These are phyloP conservation scores for Taxidea taxus DNA, from an alignment of 2,113 vertebrate genomes.

Conservation along the genomic window DNA sequence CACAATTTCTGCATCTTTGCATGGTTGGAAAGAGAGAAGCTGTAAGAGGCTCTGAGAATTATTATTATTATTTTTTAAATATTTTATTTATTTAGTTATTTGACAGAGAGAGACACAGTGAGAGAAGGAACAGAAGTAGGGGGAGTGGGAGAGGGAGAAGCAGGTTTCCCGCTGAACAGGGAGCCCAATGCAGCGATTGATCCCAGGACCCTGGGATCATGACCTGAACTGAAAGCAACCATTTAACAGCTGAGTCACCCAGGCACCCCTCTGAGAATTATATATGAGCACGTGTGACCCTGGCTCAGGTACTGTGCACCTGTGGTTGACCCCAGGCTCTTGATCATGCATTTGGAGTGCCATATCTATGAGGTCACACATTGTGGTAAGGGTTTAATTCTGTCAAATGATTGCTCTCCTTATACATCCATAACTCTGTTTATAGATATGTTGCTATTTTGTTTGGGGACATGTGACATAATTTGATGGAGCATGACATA, in stretches of 20 bases:
- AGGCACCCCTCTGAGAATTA: not conserved
- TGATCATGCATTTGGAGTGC: not conserved
- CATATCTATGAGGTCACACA: not conserved
- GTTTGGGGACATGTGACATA: not conserved
- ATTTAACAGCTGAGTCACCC: too few relatives aligned
- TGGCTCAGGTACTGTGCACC: too few relatives aligned
- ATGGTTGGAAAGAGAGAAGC: not conserved
- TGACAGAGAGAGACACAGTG: too few relatives aligned
- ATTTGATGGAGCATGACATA: not conserved
- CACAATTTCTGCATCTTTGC: not conserved
- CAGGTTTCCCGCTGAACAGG: too few relatives aligned
- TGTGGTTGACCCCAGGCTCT: not conserved
- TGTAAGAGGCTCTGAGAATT: not conserved
- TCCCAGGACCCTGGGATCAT: too few relatives aligned
- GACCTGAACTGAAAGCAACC: too few relatives aligned
- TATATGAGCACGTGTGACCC: not conserved
- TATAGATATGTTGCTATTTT: not conserved
- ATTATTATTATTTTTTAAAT: too few relatives aligned
- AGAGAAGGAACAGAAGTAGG: too few relatives aligned
- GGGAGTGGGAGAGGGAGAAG: too few relatives aligned
- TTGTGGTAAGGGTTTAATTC: not conserved
- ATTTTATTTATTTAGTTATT: too few relatives aligned
- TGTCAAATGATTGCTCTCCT: not conserved
- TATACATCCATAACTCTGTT: not conserved
- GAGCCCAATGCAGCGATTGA: too few relatives aligned